Base-by-base conservation (phyloP, 2,113 vertebrate genomes). In the Mustela lutreola region DNA sequence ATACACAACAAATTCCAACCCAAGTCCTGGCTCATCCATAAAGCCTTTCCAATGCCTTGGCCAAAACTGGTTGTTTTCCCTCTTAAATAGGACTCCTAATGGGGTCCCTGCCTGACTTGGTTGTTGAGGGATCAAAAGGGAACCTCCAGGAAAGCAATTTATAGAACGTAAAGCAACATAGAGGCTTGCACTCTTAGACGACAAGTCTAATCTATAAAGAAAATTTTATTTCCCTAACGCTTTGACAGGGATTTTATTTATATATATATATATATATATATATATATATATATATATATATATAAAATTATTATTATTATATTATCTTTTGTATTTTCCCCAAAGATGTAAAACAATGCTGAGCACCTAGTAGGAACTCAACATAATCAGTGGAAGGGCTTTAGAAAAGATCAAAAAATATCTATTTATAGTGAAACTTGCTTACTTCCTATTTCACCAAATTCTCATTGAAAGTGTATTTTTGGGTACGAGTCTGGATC, bases 361-460 rank as follows among this genome's bases (percentile, higher is more conserved):
- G 21, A 96, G 33, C 33, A 28, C 50, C 62, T 62, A 81, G 42
- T 93, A 33, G 39, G 48, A 87, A 82, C 86, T 50, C 70, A 82
- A 36, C 10, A 60, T 75, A 75, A n/a, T 9, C 60, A n/a, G 14
- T 45, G 70, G n/a, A 93, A 90, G 56, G 75, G 31, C 18, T 93
- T 71, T 76, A 45, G 90, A 26, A 28, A 85, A 86, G 19, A 95
- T 28, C 58, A 93, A 92, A 93, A 92, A 80, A 76, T 39, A 39
- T 81, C 5, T n/a, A 65, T 92, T 92, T 84, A 63, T 7, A 26
- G n/a, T 42, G 62, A 58, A 39, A 42, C 15, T 45, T 70, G 48
- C 53, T 70, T 16, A 18, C 26, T 71, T 81, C 7, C 50, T 28
- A 22, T 10, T 26, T 33, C 3, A 7, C 10, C 28, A 84, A 33